These are phyloP conservation scores for Anoncus sp. DNA, from an alignment of 2,888 invertebrate genomes.

Conservation along the genomic window DNA sequence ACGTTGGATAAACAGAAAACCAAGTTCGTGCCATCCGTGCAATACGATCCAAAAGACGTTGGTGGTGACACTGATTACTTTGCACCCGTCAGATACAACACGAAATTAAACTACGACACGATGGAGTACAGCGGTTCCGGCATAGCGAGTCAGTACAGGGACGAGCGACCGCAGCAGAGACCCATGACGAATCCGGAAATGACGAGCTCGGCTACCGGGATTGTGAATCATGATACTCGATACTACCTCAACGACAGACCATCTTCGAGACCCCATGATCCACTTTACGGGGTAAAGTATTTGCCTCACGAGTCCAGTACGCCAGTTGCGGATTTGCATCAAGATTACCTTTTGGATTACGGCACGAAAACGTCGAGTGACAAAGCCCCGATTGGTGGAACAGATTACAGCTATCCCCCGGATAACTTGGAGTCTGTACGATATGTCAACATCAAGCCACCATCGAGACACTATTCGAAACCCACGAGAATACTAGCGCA, in stretches of 20 bases:
- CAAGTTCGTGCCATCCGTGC: conserved; percentile 80
- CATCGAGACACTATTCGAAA: conserved; percentile 42
- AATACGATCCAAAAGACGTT: conserved; percentile 78
- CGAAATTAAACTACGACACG: conserved; percentile 69
- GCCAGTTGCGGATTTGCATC: conserved; percentile 51
- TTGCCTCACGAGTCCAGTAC: conserved; percentile 63
- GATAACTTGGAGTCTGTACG: conserved; percentile 72
- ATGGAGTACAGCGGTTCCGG: conserved; percentile 58
- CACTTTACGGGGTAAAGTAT: conserved; percentile 67
- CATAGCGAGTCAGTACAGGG: conserved; percentile 32
- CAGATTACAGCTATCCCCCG: conserved; percentile 62
- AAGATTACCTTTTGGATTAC: conserved; percentile 73
- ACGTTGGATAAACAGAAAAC: conserved; percentile 63
- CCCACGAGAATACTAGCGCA: conserved; percentile 56
- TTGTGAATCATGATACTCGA: conserved; percentile 64
- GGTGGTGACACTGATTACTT: conserved; percentile 76
- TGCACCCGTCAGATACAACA: conserved; percentile 75
- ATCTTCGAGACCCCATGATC: conserved; percentile 68
- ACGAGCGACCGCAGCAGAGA: conserved; percentile 30
- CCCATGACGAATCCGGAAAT: conserved; percentile 56
- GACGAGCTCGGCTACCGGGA: conserved; percentile 52
- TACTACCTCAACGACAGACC: conserved; percentile 70
- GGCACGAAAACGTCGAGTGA: conserved; percentile 40
- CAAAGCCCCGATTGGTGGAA: conserved; percentile 40
- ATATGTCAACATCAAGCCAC: conserved; percentile 69